Percentiles rank a stretch among this genome's conserved stretches.
These are phyloP conservation scores for Acanthurus leucopareius DNA, from an alignment of 2,797 vertebrate genomes.

Conservation along the genomic window DNA sequence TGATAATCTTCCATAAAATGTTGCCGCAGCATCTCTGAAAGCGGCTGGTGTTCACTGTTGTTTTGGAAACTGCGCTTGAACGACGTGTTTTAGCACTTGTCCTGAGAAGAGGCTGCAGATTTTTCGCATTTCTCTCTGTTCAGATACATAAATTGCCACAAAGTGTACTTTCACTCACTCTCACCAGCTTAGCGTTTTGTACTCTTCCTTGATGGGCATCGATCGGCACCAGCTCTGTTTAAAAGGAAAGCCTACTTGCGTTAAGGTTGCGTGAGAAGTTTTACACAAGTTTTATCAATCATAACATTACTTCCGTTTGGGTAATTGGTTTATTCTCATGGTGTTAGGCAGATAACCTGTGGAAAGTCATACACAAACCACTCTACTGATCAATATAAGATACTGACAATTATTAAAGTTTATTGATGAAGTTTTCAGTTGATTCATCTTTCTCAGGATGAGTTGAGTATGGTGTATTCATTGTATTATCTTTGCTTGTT, in stretches of 20 bases:
- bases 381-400: background rate
- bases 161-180: background rate
- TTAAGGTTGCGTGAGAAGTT: background rate
- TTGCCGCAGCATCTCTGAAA: constrained; percentile 49
- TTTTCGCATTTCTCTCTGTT: background rate
- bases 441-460: constrained; percentile 20
- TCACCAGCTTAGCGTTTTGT: too few species aligned
- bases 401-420: background rate
- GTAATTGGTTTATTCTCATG: background rate
- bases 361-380: constrained; percentile 4
- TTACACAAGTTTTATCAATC: background rate
- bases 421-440: constrained; percentile 3
- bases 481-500: background rate
- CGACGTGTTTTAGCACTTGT: constrained; percentile 28
- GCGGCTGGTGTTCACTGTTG: constrained; percentile 26
- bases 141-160: background rate
- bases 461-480: background rate
- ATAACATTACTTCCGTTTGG: background rate
- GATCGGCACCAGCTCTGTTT: background rate
- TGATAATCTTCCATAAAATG: background rate
- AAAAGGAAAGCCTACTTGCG: background rate
- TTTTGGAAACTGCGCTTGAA: constrained; percentile 58
- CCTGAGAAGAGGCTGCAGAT: background rate
- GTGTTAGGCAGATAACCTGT: background rate
- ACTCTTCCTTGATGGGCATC: background rate